These are phyloP conservation scores for Ylistrum balloti DNA, from an alignment of 1,140 invertebrate genomes.

Conservation along the genomic window DNA sequence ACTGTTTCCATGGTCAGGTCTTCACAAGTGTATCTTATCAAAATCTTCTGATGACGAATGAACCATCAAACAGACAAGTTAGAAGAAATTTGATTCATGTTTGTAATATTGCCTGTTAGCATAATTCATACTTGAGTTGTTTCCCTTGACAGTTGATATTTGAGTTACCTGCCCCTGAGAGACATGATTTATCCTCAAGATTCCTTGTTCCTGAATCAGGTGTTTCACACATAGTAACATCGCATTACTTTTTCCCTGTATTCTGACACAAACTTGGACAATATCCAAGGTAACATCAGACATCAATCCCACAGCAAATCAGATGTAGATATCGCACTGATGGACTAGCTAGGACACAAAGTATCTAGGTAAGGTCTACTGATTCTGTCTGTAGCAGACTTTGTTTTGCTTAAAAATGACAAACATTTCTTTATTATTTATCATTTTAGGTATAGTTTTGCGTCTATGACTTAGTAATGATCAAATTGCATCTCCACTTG, in stretches of 20 bases:
- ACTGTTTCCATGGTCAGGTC: not conserved
- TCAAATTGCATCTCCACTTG: no score
- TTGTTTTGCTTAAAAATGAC: no score
- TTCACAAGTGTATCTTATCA: not conserved
- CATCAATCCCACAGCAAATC: slow-evolving; percentile 15
- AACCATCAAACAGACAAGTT: no score
- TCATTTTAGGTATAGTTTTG: no score
- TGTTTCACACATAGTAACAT: not conserved
- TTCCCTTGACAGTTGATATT: not conserved
- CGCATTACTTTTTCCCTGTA: not conserved
- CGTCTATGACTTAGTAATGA: no score
- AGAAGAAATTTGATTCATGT: no score
- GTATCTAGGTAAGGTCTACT: slow-evolving; percentile 3
- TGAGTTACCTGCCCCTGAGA: slow-evolving; percentile 13
- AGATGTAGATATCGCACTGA: not conserved
- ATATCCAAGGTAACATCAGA: slow-evolving; percentile 20
- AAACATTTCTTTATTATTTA: no score
- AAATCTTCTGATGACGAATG: not conserved
- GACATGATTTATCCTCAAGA: not conserved
- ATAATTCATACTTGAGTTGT: not conserved
- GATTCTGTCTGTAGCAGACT: not conserved
- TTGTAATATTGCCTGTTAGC: not conserved
- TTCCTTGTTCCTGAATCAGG: slow-evolving; percentile 13
- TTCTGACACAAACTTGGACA: not conserved
- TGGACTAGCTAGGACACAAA: slow-evolving; percentile 9